Evolutionary conservation across 2,113 vertebrate species (phyloP).

Genomic region (Coturnix japonica): DNA sequence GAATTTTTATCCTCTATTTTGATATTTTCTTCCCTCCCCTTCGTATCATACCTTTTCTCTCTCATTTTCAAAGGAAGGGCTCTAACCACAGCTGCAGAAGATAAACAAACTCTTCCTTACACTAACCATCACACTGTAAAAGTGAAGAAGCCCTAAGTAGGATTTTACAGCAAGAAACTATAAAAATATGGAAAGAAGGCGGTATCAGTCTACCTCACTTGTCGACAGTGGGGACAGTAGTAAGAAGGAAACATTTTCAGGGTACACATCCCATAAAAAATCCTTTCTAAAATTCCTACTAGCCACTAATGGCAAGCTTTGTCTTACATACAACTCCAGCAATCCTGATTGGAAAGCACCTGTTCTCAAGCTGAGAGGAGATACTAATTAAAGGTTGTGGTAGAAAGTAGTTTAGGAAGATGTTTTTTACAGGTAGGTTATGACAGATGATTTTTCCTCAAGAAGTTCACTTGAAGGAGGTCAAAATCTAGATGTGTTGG

Average conservation of each 20-base stretch:
- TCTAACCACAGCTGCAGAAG: not conserved
- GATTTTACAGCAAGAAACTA: not conserved
- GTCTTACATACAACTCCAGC: not conserved
- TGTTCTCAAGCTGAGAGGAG: not conserved
- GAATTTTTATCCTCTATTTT: constrained; percentile 9
- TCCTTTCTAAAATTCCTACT: not conserved
- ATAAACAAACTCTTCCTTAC: not conserved
- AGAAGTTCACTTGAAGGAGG: not conserved
- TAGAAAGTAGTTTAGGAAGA: not conserved
- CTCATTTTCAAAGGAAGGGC: not conserved
- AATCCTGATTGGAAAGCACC: not conserved
- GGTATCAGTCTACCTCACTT: not conserved
- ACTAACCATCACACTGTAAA: not conserved
- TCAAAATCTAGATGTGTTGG: not conserved
- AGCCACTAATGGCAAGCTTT: not conserved
- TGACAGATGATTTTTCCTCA: not conserved
- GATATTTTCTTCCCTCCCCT: not conserved
- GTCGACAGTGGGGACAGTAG: not conserved
- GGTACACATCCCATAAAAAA: not conserved
- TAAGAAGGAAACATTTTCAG: not conserved
- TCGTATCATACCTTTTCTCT: not conserved
- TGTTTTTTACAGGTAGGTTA: not conserved
- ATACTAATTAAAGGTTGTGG: not conserved
- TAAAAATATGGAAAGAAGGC: not conserved
- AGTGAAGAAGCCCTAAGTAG: not conserved